Conservation (phyloP, 2,888 invertebrate genomes). For the Callimorpha dominula region DNA sequence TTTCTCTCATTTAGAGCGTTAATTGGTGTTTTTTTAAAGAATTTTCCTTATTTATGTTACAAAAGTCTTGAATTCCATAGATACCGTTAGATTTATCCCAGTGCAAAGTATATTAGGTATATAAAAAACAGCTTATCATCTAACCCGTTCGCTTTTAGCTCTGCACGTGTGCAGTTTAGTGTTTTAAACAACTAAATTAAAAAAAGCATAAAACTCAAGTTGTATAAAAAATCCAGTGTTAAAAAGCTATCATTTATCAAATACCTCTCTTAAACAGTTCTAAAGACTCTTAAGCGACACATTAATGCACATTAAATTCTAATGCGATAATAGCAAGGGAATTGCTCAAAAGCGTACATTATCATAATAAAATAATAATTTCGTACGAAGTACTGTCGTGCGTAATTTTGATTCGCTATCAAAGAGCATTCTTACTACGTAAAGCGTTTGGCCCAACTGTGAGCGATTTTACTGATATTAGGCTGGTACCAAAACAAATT, state of each 20-base stretch:
- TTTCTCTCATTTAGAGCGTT: not conserved
- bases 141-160: no score
- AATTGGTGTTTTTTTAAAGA: not conserved
- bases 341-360: constrained; percentile 36
- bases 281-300: constrained; percentile 27
- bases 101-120: no score
- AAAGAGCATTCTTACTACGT: constrained; percentile 39
- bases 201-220: no score
- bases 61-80: no score
- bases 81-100: no score
- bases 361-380: constrained; percentile 50
- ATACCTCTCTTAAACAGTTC: not conserved
- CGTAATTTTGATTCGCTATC: constrained; percentile 51
- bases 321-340: constrained; percentile 38
- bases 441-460: not conserved
- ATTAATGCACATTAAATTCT: constrained; percentile 38
- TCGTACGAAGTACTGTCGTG: constrained; percentile 28
- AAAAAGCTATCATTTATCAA: not conserved
- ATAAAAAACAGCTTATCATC: no score
- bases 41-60: no score
- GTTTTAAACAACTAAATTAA: no score
- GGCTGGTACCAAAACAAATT: no score
- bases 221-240: no score
- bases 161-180: no score
- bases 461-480: constrained; percentile 5